Conservation (phyloP, 2,888 invertebrate species). For the Lypha dubia region DNA sequence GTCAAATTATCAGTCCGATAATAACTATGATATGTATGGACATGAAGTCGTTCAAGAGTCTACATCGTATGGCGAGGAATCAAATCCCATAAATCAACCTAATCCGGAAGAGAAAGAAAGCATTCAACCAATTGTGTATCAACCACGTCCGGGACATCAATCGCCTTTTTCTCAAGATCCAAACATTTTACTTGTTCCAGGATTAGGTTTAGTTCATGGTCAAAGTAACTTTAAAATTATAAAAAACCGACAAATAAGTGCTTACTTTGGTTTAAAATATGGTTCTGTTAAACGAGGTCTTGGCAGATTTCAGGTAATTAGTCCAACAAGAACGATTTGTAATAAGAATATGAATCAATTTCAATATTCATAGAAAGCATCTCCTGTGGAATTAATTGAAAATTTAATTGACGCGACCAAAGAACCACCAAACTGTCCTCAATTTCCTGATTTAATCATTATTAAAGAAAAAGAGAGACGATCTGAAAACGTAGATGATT, state of each 20-base stretch:
- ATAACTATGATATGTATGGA: constrained; percentile 10
- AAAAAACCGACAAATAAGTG: constrained; percentile 77
- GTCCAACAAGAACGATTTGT: background rate
- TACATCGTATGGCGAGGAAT: background rate
- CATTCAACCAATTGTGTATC: constrained; percentile 20
- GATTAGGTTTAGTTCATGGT: constrained; percentile 78
- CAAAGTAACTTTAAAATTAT: constrained; percentile 75
- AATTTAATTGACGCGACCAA: constrained; percentile 77
- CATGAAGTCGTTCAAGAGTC: background rate
- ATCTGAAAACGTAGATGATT: constrained; percentile 80
- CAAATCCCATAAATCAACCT: background rate
- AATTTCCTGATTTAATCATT: constrained; percentile 78
- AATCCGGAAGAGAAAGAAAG: background rate
- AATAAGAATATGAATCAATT: background rate
- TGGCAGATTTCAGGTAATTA: constrained; percentile 78
- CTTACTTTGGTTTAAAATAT: constrained; percentile 79
- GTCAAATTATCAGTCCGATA: background rate
- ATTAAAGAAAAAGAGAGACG: constrained; percentile 76
- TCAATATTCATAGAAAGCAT: constrained; percentile 68
- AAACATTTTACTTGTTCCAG: constrained; percentile 76
- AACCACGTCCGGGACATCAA: constrained; percentile 31
- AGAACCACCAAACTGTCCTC: constrained; percentile 78
- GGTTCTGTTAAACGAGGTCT: constrained; percentile 78
- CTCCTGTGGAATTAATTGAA: constrained; percentile 45
- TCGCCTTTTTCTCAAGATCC: constrained; percentile 64